A percentile compares a stretch with the other conserved stretches of the same genome.
phyloP scores from a whole-genome alignment of 2,113 vertebrate species.

The Tragelaphus scriptus region DNA sequence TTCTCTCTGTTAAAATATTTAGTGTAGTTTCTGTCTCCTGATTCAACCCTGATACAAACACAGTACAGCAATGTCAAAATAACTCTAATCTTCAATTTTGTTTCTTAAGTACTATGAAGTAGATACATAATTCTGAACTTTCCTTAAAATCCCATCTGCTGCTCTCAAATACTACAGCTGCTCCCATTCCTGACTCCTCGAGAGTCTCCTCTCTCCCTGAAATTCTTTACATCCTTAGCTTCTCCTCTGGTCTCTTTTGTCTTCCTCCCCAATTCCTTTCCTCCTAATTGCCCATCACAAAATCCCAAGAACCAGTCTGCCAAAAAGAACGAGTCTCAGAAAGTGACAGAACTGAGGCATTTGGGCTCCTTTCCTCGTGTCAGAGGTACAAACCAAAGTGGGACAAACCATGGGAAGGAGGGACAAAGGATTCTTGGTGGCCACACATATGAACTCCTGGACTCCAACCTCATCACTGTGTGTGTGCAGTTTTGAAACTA shows the following conservation, averaged over 20 bases:
- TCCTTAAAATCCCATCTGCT: neutral
- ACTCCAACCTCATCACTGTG: neutral
- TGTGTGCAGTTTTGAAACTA: neutral
- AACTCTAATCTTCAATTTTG: neutral
- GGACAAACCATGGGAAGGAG: neutral
- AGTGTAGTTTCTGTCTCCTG: neutral
- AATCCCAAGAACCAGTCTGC: neutral
- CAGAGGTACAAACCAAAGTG: neutral
- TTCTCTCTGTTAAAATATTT: constrained; percentile 11
- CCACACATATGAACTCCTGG: neutral
- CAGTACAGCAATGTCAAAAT: constrained; percentile 7
- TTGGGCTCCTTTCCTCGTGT: neutral
- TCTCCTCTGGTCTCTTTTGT: neutral
- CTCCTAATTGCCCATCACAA: neutral
- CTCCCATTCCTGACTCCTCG: neutral
- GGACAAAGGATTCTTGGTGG: neutral
- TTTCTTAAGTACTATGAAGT: neutral
- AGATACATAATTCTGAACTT: neutral
- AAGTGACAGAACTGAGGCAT: neutral
- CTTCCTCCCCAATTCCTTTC: neutral
- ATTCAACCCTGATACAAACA: neutral
- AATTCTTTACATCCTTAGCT: neutral
- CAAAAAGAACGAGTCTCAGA: neutral
- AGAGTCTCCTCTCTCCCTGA: neutral
- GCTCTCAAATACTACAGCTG: neutral